Percentiles rank a stretch among this genome's conserved stretches.
phyloP scores from a whole-genome alignment of 2,888 invertebrate genomes.

The Tanypteryx hageni region DNA sequence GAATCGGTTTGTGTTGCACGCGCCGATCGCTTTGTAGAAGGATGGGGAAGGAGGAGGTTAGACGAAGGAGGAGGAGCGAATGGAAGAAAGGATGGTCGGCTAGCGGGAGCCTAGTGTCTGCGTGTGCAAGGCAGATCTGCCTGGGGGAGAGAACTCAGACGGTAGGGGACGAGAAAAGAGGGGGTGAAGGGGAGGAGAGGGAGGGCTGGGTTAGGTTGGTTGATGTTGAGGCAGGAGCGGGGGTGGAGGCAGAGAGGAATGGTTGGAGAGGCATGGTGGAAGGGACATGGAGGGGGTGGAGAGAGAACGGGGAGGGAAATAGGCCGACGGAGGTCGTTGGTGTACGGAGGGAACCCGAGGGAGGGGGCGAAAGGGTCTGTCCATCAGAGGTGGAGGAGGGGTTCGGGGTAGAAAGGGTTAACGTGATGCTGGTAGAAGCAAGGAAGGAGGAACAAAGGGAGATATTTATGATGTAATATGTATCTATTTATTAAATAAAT shows the following conservation, averaged over 20 bases:
- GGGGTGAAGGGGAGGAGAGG: slow-evolving; percentile 15
- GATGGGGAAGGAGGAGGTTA: neutral
- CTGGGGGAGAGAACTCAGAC: neutral
- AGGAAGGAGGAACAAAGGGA: slow-evolving; percentile 28
- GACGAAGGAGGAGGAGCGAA: slow-evolving; percentile 52
- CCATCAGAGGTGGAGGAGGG: neutral
- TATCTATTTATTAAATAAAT: no score
- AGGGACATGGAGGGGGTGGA: neutral
- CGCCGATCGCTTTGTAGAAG: neutral
- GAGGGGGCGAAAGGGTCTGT: neutral
- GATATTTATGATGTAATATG: no score
- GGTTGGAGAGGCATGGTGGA: neutral
- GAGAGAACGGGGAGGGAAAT: slow-evolving; percentile 11
- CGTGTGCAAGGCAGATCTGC: slow-evolving; percentile 17
- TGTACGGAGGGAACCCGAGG: neutral
- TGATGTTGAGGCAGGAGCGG: neutral
- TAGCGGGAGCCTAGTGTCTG: slow-evolving; percentile 26
- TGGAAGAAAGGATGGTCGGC: slow-evolving; percentile 65
- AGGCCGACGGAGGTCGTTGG: slow-evolving; percentile 36
- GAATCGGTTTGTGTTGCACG: neutral
- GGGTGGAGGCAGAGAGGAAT: slow-evolving; percentile 30
- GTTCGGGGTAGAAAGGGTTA: slow-evolving; percentile 4
- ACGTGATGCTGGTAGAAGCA: neutral
- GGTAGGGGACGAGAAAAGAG: slow-evolving; percentile 20
- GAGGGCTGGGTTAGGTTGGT: neutral